These are phyloP conservation scores for Exephanes ischioxanthus DNA, from an alignment of 2,888 invertebrate genomes.

Conservation along the genomic window DNA sequence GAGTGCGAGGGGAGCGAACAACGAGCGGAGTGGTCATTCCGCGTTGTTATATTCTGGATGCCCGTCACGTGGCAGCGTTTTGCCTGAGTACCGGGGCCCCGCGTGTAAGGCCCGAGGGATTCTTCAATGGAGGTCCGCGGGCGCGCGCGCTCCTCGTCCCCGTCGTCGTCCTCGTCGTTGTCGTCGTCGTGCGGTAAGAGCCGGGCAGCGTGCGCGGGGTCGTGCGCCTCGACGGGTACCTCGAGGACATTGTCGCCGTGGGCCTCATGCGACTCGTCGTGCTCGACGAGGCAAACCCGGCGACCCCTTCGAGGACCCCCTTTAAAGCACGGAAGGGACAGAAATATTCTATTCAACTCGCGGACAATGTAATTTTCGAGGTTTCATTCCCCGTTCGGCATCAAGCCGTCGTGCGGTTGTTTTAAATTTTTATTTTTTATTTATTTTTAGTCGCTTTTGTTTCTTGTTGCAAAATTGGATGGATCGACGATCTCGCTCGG, in stretches of 20 bases:
- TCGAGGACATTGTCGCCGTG: slow-evolving; percentile 51
- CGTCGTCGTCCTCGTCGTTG: slow-evolving; percentile 39
- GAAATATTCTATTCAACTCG: slow-evolving; percentile 45
- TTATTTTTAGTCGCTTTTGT: not conserved
- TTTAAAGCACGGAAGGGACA: slow-evolving; percentile 50
- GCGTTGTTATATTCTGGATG: slow-evolving; percentile 76
- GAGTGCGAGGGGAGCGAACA: slow-evolving; percentile 19
- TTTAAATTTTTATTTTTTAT: not conserved
- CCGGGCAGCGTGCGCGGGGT: slow-evolving; percentile 51
- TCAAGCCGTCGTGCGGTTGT: slow-evolving; percentile 59
- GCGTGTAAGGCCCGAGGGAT: slow-evolving; percentile 66
- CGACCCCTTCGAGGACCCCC: not conserved
- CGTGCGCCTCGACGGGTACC: slow-evolving; percentile 57
- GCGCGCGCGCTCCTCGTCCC: slow-evolving; percentile 38
- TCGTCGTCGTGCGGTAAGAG: slow-evolving; percentile 59
- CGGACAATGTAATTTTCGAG: slow-evolving; percentile 53
- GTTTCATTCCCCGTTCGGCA: slow-evolving; percentile 70
- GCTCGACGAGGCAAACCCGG: slow-evolving; percentile 32
- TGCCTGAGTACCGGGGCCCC: slow-evolving; percentile 77
- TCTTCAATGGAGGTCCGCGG: slow-evolving; percentile 70
- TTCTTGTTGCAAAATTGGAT: slow-evolving; percentile 1
- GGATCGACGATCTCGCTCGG: not conserved
- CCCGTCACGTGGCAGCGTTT: slow-evolving; percentile 81
- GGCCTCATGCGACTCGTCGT: slow-evolving; percentile 40
- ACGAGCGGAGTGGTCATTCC: slow-evolving; percentile 64